Evolutionary conservation across 2,888 invertebrate species (phyloP), one percentile per base, ranked within the genome.

Genomic region (Rutpela maculata): DNA sequence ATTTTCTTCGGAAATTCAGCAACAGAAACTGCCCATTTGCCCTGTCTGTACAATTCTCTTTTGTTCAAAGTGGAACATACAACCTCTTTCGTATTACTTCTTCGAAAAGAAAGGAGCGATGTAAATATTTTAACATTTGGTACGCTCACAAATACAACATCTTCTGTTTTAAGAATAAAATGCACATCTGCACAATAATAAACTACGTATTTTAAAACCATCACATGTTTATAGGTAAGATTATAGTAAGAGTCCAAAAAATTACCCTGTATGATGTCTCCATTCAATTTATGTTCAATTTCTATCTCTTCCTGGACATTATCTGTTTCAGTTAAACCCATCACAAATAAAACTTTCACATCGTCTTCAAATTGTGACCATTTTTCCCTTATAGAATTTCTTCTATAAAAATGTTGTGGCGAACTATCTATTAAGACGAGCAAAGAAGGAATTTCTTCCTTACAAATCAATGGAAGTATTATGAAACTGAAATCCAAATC

Each of bases 181-280:
- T 92, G 93, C 0, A 94, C 94, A n/a, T 90, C 89, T 0, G 92
- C 91, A 87, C 96, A 96, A 83, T 93, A 92, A 83, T 93, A 93
- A 0, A 92, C 89, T 22, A 93, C 92, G 95, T 95, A 96, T 86
- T 95, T 95, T 56, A 96, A 90, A 0, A 93, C 95, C 93, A 95
- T 95, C 5, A 95, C 93, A 87, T 96, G 95, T 86, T 96, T 96
- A 84, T 95, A 94, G 0, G 96, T 96, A 90, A 96, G 92, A 88
- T 96, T 96, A 66, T 93, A 91, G 86, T 96, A 96, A 0, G 93
- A 92, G 88, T 96, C 96, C 50, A 91, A 82, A 84, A 96, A 96
- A 76, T 91, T 93, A 0, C 96, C 96, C 85, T 95, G 95, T n/a
- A 96, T 92, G 66, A 96, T 91, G 84, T 96, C 96, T 0, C 91